Conservation (phyloP, 2,888 invertebrate genomes). For the Zygogramma bicolorata region DNA sequence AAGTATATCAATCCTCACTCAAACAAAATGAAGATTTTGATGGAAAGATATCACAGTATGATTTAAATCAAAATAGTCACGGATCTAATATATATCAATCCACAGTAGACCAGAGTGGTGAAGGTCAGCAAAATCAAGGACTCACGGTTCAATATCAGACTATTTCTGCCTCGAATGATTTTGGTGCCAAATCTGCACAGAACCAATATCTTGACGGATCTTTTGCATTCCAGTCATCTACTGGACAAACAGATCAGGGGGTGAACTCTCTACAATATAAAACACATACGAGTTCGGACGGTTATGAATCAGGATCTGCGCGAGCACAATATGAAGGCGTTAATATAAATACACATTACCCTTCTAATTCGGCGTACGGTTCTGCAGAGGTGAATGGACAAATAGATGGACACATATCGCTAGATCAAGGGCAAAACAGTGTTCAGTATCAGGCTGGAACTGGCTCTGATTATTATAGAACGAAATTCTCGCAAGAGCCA, state of each 20-base stretch:
- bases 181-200: constrained; percentile 21
- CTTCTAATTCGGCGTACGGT: too few relatives aligned
- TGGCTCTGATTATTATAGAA: not conserved
- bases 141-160: not conserved
- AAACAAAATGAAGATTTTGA: not conserved
- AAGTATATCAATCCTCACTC: not conserved
- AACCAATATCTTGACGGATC: not conserved
- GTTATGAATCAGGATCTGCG: too few relatives aligned
- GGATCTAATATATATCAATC: not conserved
- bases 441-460: not conserved
- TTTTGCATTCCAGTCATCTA: too few relatives aligned
- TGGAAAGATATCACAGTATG: not conserved
- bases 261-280: too few relatives aligned
- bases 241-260: too few relatives aligned
- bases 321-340: too few relatives aligned
- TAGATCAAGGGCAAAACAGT: not conserved
- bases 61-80: not conserved
- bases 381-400: too few relatives aligned
- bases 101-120: not conserved
- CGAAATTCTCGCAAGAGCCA: not conserved
- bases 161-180: not conserved
- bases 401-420: not conserved
- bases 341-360: too few relatives aligned
- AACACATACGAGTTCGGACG: too few relatives aligned
- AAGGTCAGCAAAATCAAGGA: constrained; percentile 3